phyloP scores from a whole-genome alignment of 2,888 invertebrate genomes.

The Gerris lacustris region DNA sequence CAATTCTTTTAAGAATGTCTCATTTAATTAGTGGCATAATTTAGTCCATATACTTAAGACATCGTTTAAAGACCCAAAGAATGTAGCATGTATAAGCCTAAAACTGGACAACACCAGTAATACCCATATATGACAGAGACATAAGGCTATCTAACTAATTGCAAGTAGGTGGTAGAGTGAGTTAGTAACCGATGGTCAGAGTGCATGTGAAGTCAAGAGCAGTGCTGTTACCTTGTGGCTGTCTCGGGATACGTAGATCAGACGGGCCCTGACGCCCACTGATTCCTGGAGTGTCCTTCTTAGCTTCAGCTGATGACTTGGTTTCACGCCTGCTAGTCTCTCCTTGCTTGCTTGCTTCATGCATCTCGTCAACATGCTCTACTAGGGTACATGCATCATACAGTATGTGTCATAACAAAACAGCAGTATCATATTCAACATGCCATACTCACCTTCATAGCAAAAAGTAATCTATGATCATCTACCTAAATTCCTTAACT shows the following conservation, averaged over 20 bases:
- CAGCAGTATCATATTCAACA: background rate
- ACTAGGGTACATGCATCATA: background rate
- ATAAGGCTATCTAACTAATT: no score
- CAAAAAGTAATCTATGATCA: background rate
- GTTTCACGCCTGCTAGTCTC: background rate
- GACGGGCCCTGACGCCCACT: background rate
- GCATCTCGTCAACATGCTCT: constrained; percentile 9
- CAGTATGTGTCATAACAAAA: constrained; percentile 4
- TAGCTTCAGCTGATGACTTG: background rate
- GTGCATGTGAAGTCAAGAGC: no score
- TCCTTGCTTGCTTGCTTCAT: background rate
- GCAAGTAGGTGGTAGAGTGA: no score
- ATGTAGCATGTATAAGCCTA: no score
- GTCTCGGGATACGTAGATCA: background rate
- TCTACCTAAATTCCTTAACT: no score
- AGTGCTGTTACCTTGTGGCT: background rate
- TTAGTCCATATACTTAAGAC: no score
- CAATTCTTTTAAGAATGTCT: no score
- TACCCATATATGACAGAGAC: no score
- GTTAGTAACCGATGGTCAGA: no score
- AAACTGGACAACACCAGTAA: no score
- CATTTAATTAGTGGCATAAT: no score
- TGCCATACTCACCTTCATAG: background rate
- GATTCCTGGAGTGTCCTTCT: background rate
- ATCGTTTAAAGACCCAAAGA: no score